Evolutionary conservation across 2,113 vertebrate species (phyloP), one percentile per base, ranked within the genome.

Genomic region (Progne subis): DNA sequence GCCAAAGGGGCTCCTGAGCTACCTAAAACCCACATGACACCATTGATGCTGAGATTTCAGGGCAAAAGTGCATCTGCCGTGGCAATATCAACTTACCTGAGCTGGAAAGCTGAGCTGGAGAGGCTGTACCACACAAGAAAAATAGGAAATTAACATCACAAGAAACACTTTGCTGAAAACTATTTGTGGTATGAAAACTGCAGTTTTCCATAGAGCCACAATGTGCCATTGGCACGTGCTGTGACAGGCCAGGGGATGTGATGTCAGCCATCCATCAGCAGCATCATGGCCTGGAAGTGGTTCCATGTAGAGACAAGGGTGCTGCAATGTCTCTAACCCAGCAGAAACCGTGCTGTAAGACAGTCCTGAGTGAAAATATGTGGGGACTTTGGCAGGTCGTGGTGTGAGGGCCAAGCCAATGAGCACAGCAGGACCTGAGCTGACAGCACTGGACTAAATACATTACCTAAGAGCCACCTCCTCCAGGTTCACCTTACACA

Each of bases 371-470:
- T 1, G 12, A 60, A 46, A 72, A 69, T 68, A 81, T 18, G 8
- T 0, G 0, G 70, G 18, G 8, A 32, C 0, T 0, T 25, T 24
- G 82, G 49, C 57, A 82, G 57, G n/a, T 72, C 28, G 56, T 41
- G 26, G 43, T 46, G 57, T 70, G 61, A 76, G 41, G 31, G 44
- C n/a, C 57, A 47, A 60, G 49, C 11, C 55, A 53, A 37, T 10
- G 65, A 82, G 56, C 1, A 1, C 0, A 1, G 49, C 4, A 68
- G 44, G 52, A 67, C 44, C 31, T 34, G 52, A 34, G 44, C 52
- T 81, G 69, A 6, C 46, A 37, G 23, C 4, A 19, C 7, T 17
- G 18, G 57, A 80, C 31, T 17, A 44, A 82, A 9, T 2, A 47
- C 7, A 34, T 15, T 14, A 11, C 57, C 23, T 13, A 29, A 55